A percentile compares a stretch with the other conserved stretches of the same genome.
These are phyloP conservation scores for Sparidentex hasta DNA, from an alignment of 2,797 vertebrate genomes.

Conservation along the genomic window DNA sequence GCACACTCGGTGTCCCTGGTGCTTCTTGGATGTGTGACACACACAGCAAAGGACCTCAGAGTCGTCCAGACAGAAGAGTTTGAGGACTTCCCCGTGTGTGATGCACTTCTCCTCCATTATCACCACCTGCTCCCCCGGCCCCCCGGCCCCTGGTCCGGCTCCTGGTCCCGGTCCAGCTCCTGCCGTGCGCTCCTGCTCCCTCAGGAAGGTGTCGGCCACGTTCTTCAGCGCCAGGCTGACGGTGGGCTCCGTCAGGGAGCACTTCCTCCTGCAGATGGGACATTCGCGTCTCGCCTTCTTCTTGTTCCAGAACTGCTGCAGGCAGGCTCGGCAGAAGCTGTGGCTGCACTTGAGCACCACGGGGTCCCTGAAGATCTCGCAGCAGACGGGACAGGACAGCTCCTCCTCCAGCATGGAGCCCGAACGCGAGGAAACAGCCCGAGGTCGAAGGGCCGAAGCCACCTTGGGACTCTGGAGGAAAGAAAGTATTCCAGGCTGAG, in stretches of 20 bases:
- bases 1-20: constrained; percentile 84
- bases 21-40: constrained; percentile 87
- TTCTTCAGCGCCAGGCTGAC: constrained; percentile 88
- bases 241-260: constrained; percentile 85
- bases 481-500: constrained; percentile 83
- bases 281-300: constrained; percentile 84
- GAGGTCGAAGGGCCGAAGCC: constrained; percentile 62
- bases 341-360: constrained; percentile 89
- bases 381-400: constrained; percentile 86
- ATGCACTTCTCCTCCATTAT: constrained; percentile 69
- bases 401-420: constrained; percentile 84
- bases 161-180: fast-evolving
- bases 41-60: constrained; percentile 85
- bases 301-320: constrained; percentile 87
- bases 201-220: constrained; percentile 84
- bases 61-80: constrained; percentile 86
- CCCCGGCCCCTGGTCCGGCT: background rate
- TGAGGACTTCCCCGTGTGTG: constrained; percentile 81
- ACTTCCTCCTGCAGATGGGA: constrained; percentile 85
- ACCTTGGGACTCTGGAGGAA: constrained; percentile 74
- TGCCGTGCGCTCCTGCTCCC: constrained; percentile 69
- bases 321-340: constrained; percentile 87
- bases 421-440: constrained; percentile 77
- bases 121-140: background rate
- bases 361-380: constrained; percentile 86